Base-by-base conservation (phyloP, 2,888 invertebrate species). In the Melanargia galathea region DNA sequence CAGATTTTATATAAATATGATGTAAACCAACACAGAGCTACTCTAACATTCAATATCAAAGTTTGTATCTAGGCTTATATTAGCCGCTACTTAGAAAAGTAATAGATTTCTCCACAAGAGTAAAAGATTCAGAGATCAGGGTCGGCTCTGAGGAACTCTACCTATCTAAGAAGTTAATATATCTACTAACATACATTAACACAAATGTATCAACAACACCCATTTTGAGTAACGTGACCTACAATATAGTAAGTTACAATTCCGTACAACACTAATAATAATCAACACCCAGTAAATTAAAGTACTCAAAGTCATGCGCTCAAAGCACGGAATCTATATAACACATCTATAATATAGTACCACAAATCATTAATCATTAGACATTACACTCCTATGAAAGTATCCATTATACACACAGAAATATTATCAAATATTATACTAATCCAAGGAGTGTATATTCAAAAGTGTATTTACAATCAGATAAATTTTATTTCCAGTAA, bases 271-370 rank as follows among this genome's bases (percentile, higher is more conserved):
- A 81, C 79, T 80, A 76, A 76, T 71, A 80, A 80, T 80, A 81
- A 77, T 78, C 76, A 83, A 82, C 82, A 82, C 82, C 80, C 81
- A 66, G 73, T 81, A 76, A 82, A 83, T 74, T 78, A 83, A 83
- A 83, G 83, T 85, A 85, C 77, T 80, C 77, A 77, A 81, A 83
- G 82, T 82, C 82, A 86, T 86, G 83, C 87, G 88, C 90, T 90
- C 82, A 83, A 75, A 90, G 90, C 90, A 87, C 89, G 81, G 83
- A 81, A 78, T 81, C 78, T 79, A 79, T 80, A 79, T 76, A 86
- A 86, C 80, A 80, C 76, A 71, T 75, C 73, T 75, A 73, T 78
- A 74, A 73, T 73, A 78, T 78, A 79, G 75, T 77, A 78, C 74
- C 72, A 77, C 76, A 76, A 78, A 70, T 73, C 61, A 71, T n/a